A percentile compares a stretch with the other conserved stretches of the same genome.
Evolutionary conservation across 2,888 invertebrate species (phyloP).

Genomic region (Glyphotaelius pellucidus): DNA sequence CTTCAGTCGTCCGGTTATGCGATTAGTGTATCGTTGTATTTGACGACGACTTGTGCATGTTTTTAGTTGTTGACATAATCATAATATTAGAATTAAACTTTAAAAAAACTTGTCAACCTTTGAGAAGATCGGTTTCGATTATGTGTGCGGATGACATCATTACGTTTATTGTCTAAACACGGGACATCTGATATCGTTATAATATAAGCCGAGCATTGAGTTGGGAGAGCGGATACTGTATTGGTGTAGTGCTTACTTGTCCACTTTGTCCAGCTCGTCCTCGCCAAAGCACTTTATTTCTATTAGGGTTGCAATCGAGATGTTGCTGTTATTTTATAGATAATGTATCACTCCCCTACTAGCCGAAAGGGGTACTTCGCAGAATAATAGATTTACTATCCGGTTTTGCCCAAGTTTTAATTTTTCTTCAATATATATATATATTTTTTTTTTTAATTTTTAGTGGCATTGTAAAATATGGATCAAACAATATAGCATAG

Average conservation of each 20-base stretch:
- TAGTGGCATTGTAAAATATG: no score
- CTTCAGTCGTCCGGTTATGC: no score
- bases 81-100: not conserved
- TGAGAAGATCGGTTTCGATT: not conserved
- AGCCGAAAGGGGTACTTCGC: no score
- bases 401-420: no score
- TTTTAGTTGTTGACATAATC: not conserved
- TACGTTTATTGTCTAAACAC: constrained; percentile 16
- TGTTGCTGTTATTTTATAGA: not conserved
- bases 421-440: no score
- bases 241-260: not conserved
- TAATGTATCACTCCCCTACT: no score
- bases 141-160: constrained; percentile 27
- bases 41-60: not conserved
- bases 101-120: not conserved
- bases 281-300: not conserved
- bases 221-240: not conserved
- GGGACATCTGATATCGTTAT: constrained; percentile 15
- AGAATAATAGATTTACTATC: no score
- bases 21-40: not conserved
- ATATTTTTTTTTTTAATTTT: no score
- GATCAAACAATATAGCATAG: no score
- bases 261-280: not conserved
- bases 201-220: not conserved
- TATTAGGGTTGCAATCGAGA: not conserved